These are phyloP conservation scores for Nothocercus nigrocapillus DNA, from an alignment of 2,113 vertebrate genomes.

Conservation along the genomic window DNA sequence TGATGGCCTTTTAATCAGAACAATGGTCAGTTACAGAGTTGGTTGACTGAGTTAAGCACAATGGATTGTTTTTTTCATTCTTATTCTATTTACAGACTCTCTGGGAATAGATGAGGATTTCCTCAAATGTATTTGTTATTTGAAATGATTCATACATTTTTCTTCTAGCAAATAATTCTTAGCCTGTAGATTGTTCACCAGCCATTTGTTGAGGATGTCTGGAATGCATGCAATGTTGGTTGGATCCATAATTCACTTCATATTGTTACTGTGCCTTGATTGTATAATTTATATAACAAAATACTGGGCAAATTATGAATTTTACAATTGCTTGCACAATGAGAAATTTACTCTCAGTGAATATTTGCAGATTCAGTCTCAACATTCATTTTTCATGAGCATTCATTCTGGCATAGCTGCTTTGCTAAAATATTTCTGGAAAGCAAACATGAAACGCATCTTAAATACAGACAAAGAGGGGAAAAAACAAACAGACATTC, in stretches of 20 bases:
- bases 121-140: slow-evolving; percentile 47
- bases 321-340: slow-evolving; percentile 69
- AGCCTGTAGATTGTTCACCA: slow-evolving; percentile 27
- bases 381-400: slow-evolving; percentile 68
- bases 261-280: slow-evolving; percentile 52
- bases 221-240: slow-evolving; percentile 45
- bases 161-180: slow-evolving; percentile 38
- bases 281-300: slow-evolving; percentile 68
- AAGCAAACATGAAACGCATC: slow-evolving; percentile 37
- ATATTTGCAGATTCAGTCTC: slow-evolving; percentile 67
- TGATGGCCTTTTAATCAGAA: slow-evolving; percentile 31
- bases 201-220: slow-evolving; percentile 51
- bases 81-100: slow-evolving; percentile 34
- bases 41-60: slow-evolving; percentile 2
- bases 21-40: slow-evolving; percentile 24
- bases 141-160: slow-evolving; percentile 56
- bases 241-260: slow-evolving; percentile 62
- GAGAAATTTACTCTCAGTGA: slow-evolving; percentile 58
- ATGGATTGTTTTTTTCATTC: neutral
- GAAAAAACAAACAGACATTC: neutral
- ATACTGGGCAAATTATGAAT: slow-evolving; percentile 60
- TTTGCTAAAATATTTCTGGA: slow-evolving; percentile 46
- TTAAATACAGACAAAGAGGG: slow-evolving; percentile 10
- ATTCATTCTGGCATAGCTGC: slow-evolving; percentile 24
- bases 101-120: slow-evolving; percentile 42